These are phyloP conservation scores for Trachelus iudaicus DNA, from an alignment of 2,888 invertebrate genomes.

Conservation along the genomic window DNA sequence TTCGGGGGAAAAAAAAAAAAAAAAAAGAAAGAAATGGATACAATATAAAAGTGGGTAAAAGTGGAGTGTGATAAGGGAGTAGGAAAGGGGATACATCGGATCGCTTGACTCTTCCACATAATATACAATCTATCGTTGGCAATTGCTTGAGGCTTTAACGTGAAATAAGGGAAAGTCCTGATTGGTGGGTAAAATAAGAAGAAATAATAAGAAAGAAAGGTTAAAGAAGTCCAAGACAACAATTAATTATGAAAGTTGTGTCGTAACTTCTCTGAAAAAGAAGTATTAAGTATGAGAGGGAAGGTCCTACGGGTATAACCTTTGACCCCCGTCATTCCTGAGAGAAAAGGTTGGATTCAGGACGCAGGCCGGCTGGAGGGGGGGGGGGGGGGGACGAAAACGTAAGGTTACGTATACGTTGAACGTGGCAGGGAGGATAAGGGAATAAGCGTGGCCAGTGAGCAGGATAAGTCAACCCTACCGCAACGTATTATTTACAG, in stretches of 20 bases:
- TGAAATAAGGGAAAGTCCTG: neutral
- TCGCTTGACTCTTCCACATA: neutral
- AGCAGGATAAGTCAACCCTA: conserved; percentile 1
- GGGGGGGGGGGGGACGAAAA: neutral
- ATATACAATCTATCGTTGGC: neutral
- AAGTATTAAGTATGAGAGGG: neutral
- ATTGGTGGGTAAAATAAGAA: neutral
- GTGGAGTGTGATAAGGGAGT: too few relatives aligned
- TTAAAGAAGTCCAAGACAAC: neutral
- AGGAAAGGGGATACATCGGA: too few relatives aligned
- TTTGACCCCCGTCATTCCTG: neutral
- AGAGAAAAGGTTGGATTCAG: neutral
- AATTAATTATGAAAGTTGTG: conserved; percentile 4
- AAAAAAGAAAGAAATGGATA: too few relatives aligned
- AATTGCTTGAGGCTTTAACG: neutral
- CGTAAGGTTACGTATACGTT: neutral
- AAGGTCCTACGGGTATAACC: neutral
- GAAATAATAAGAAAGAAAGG: neutral
- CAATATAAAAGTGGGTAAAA: too few relatives aligned
- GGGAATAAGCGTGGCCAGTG: neutral
- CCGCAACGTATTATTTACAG: conserved; percentile 5
- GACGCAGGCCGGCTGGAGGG: neutral
- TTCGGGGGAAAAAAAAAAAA: too few relatives aligned
- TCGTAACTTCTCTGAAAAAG: neutral
- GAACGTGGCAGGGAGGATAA: neutral